Evolutionary conservation across 1,140 invertebrate species (phyloP), one percentile per base, ranked within the genome.

Genomic region (Halictus rubicundus): DNA sequence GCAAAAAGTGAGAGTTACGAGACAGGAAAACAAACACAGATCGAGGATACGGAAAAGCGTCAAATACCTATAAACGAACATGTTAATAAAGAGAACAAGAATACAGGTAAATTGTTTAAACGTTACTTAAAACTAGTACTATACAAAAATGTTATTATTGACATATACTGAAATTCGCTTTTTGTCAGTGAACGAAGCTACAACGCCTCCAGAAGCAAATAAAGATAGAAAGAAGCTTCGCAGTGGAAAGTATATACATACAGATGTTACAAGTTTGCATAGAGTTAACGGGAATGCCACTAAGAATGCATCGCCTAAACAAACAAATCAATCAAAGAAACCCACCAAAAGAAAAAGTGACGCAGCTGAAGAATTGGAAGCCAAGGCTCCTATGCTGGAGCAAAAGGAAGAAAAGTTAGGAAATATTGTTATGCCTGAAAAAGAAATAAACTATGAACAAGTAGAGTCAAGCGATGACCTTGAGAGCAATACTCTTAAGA

Each of bases 161-260:
- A 25, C 5, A 32, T 66, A 79, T 32, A 23, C 8, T 25, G 21
- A 65, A 66, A 66, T 60, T 79, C 21, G 46, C 25, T 5, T 49
- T 39, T 60, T 14, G 12, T 39, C 3, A 61, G 42, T 37, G 10
- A 79, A 21, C 8, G 42, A 74, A 14, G 16, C 32, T n/a, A 60
- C 10, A 54, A 46, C 25, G 39, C 9, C 60, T 61, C 21, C 60
- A 66, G 49, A 74, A 60, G 21, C 37, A 21, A 49, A 46, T 54
- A 79, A 54, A 0, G 63, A 46, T 68, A 74, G 63, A 23, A 79
- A 54, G 12, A 79, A 74, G 37, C 71, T 74, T 49, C 78, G 71
- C 21, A 79, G 19, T 49, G 71, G 78, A 16, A 79, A 74, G 2
- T 74, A 61, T 46, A 60, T 79, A 25, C 49, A 16, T 52, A 21